Base-by-base conservation (phyloP, 2,113 vertebrate genomes). In the Aspiorhynchus laticeps region DNA sequence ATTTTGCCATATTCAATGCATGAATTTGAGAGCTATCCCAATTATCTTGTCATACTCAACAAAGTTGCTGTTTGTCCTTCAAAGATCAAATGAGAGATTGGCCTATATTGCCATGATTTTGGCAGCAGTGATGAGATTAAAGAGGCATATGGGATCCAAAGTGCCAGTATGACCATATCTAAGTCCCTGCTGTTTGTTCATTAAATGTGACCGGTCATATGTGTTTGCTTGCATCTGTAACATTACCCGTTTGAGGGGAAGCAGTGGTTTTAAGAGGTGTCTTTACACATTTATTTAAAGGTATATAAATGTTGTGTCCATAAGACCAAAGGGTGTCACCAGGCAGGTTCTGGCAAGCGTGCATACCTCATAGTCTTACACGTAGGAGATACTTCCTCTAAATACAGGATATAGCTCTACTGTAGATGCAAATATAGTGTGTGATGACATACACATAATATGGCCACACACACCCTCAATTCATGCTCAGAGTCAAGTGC, bases 181-280 rank as follows among this genome's bases (percentile, higher is more conserved):
- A 67, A 59, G 59, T 73, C 76, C 33, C 76, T 87, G 67, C 84
- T 85, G 75, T 88, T 85, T 84, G 88, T 88, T 91, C 82, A 91
- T 88, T 89, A 92, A 69, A 91, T 88, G 69, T 51, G 56, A 77
- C 86, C 4, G 81, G 88, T 91, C 90, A 46, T 15, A 89, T 88
- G 90, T 91, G 91, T 91, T 88, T 91, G 87, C 90, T 93, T 92
- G 91, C 88, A 81, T 89, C 85, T 88, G 90, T 92, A 91, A 88
- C 87, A 77, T 79, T 76, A 74, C 48, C 83, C 90, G 87, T 91
- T 86, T 36, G 85, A 82, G 85, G 19, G 46, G 63, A 85, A 43
- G 75, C 36, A 59, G 76, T 19, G 61, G 31, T 90, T 92, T 92
- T 91, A 92, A 90, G 88, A 93, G 91, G 90, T 91, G 90, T 91